These are phyloP conservation scores for Zaprionus ornatus DNA, from an alignment of 1,140 invertebrate genomes.

Conservation along the genomic window DNA sequence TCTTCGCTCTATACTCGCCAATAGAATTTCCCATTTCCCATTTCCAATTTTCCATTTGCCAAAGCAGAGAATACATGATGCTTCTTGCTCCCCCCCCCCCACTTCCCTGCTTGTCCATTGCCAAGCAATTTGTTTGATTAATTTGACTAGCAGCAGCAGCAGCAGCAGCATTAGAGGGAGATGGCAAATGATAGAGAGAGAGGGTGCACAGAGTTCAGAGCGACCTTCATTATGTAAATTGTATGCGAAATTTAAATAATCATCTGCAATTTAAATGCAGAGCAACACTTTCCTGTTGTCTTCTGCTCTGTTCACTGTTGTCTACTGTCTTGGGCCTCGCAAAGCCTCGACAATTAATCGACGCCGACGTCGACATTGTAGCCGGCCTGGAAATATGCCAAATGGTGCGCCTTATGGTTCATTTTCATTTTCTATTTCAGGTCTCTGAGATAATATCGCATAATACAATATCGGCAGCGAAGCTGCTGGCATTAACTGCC, in stretches of 20 bases:
- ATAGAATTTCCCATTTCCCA: background rate
- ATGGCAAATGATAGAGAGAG: background rate
- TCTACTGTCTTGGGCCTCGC: constrained; percentile 7
- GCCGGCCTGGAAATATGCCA: constrained; percentile 68
- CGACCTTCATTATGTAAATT: constrained; percentile 82
- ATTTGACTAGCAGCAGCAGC: constrained; percentile 48
- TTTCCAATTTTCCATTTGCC: constrained; percentile 17
- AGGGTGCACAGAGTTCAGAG: background rate
- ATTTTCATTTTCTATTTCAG: constrained; percentile 79
- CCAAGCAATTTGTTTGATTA: constrained; percentile 81
- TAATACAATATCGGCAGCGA: constrained; percentile 16
- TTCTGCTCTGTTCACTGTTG: background rate
- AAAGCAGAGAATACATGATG: constrained; percentile 8
- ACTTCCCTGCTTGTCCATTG: constrained; percentile 36
- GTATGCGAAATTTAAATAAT: constrained; percentile 81
- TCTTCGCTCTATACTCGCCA: background rate
- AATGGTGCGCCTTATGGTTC: constrained; percentile 75
- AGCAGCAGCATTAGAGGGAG: background rate
- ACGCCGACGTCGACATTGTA: constrained; percentile 17
- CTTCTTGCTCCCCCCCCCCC: background rate
- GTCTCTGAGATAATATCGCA: constrained; percentile 65
- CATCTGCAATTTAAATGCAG: constrained; percentile 81
- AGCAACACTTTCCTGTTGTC: constrained; percentile 65
- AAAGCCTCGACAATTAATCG: constrained; percentile 76
- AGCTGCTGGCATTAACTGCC: constrained; percentile 71